These are phyloP conservation scores for Campoletis raptor DNA, from an alignment of 2,888 invertebrate species.

Conservation along the genomic window DNA sequence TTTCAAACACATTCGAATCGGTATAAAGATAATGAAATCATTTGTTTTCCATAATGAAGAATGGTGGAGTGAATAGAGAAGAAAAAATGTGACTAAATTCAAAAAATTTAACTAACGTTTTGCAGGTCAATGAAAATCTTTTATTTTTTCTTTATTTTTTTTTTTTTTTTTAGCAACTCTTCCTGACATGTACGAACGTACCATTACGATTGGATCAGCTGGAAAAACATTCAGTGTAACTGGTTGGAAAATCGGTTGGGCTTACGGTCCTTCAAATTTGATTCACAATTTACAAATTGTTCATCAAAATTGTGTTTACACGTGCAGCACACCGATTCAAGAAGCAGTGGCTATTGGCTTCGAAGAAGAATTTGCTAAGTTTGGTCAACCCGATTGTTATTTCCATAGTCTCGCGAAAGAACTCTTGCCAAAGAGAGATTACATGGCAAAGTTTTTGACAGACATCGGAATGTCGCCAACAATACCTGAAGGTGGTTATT, in stretches of 20 bases:
- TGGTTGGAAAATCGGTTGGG: slow-evolving; percentile 99
- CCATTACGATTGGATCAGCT: slow-evolving; percentile 98
- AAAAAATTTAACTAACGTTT: neutral
- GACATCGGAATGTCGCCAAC: slow-evolving; percentile 96
- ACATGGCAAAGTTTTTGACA: slow-evolving; percentile 89
- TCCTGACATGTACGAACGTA: slow-evolving; percentile 99
- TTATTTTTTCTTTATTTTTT: slow-evolving; percentile 76
- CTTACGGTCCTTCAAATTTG: slow-evolving; percentile 94
- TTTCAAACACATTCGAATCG: slow-evolving; percentile 94
- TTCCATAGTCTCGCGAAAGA: slow-evolving; percentile 91
- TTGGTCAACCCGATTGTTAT: slow-evolving; percentile 92
- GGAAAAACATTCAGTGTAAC: slow-evolving; percentile 99
- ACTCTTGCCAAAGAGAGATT: slow-evolving; percentile 92
- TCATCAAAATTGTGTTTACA: slow-evolving; percentile 98
- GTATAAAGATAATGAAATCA: slow-evolving; percentile 86
- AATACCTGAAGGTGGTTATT: slow-evolving; percentile 98
- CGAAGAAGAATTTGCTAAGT: slow-evolving; percentile 92
- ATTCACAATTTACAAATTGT: slow-evolving; percentile 93
- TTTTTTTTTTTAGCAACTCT: slow-evolving; percentile 88
- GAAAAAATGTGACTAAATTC: neutral
- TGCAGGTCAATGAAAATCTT: neutral
- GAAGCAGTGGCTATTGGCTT: slow-evolving; percentile 97
- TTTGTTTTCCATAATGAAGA: neutral
- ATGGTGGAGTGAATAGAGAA: neutral
- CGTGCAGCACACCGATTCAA: slow-evolving; percentile 95